Base-by-base conservation (phyloP, 2,888 invertebrate species). In the Microctonus aethiopoides region DNA sequence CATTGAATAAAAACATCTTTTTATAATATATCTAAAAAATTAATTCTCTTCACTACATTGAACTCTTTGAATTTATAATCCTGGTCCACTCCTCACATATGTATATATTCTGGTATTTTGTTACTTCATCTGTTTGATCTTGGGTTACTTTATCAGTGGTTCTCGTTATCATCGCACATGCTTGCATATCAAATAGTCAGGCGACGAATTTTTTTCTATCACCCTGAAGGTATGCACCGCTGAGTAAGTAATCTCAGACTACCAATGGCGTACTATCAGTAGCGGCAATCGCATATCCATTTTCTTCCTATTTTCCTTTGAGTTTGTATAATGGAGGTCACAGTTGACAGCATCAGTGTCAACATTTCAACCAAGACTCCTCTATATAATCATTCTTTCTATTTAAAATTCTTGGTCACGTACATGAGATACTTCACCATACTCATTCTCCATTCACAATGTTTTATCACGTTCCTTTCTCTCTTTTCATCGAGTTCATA, bases 61-160 rank as follows among this genome's bases (percentile, higher is more conserved):
- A 74, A 74, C 75, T 78, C 74, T 76, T 80, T 79, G 77, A 75
- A 80, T 80, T 77, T 66, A 72, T 76, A 76, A 81, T 80, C 76
- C 80, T 79, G 75, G 72, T 71, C 72, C 70, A 75, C 63, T 60
- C 64, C 36, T 59, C 64, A 26, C 26, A 34, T 46, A 9, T 22
- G 54, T 57, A n/a, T 10, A 41, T 41, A n/a, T 41, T 41, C 41
- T 41, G 5, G 3, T 10, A 6, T 61, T 54, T 13, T 26, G 24
- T 32, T 16, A n/a, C 57, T 57, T n/a, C 16, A 4, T 46, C 3
- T 46, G 46, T 46, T 46, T 46, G 46, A 46, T 46, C 46, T 46
- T 9, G 9, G 4, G 46, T 46, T 7, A 7, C 46, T 57, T 16
- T n/a, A n/a, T n/a, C 32, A 57, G 29, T 29, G 46, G 46, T 46